Conservation (phyloP, 2,797 vertebrate genomes). For the Amazonetta brasiliensis region DNA sequence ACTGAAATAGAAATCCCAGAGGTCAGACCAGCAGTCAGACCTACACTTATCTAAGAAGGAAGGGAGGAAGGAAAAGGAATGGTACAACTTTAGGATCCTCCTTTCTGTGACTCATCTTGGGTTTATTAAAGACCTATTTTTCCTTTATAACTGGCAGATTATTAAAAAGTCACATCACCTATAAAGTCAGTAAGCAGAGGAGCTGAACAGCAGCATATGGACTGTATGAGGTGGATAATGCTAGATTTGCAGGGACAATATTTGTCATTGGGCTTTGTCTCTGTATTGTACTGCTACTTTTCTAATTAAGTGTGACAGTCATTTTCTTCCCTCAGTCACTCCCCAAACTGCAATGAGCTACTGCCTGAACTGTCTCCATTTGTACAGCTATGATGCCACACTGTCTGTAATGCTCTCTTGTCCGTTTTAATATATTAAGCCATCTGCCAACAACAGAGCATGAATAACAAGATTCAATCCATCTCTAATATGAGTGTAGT, state of each 20-base stretch:
- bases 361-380: background rate
- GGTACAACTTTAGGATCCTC: background rate
- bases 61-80: background rate
- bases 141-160: background rate
- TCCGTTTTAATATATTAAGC: background rate
- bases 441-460: conserved; percentile 28
- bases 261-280: background rate
- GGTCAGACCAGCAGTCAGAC: background rate
- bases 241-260: background rate
- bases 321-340: background rate
- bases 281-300: background rate
- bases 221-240: background rate
- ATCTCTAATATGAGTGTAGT: background rate
- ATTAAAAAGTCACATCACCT: background rate
- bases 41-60: background rate
- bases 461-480: background rate
- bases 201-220: background rate
- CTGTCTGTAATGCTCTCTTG: background rate
- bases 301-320: background rate
- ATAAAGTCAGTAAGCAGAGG: background rate
- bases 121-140: background rate
- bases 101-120: background rate
- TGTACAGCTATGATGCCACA: background rate
- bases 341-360: background rate
- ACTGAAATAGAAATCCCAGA: background rate